phyloP scores from a whole-genome alignment of 2,113 vertebrate species.

The Chaetops frenatus region DNA sequence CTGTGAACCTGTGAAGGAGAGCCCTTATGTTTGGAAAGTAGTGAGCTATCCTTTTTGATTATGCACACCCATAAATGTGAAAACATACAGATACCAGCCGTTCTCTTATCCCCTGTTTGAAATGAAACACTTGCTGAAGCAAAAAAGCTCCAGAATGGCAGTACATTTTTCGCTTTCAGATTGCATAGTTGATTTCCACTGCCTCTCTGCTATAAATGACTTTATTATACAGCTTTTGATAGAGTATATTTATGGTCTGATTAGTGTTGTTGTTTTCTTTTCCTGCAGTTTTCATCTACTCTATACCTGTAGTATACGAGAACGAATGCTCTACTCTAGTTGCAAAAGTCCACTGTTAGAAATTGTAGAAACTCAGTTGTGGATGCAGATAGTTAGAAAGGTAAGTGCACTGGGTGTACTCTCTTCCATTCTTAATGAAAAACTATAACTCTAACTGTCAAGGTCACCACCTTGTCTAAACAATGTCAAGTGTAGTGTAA shows the following conservation, averaged over 20 bases:
- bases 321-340: constrained; percentile 98
- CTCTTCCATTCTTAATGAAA: neutral
- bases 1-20: neutral
- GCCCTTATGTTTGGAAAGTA: neutral
- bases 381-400: constrained; percentile 88
- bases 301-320: constrained; percentile 91
- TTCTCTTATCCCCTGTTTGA: neutral
- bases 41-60: neutral
- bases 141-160: neutral
- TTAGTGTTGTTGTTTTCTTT: neutral
- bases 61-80: neutral
- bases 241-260: neutral
- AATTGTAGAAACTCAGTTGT: constrained; percentile 83
- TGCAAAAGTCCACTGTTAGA: constrained; percentile 91
- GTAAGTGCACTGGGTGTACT: constrained; percentile 52
- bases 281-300: constrained; percentile 93
- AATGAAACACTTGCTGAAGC: neutral
- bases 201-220: neutral
- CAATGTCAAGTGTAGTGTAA: neutral
- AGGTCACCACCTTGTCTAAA: neutral
- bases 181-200: neutral
- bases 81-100: neutral
- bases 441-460: neutral
- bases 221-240: neutral
- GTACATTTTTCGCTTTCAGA: neutral